Evolutionary conservation across 2,888 invertebrate genomes (phyloP).

Genomic region (Ectemnius cavifrons): DNA sequence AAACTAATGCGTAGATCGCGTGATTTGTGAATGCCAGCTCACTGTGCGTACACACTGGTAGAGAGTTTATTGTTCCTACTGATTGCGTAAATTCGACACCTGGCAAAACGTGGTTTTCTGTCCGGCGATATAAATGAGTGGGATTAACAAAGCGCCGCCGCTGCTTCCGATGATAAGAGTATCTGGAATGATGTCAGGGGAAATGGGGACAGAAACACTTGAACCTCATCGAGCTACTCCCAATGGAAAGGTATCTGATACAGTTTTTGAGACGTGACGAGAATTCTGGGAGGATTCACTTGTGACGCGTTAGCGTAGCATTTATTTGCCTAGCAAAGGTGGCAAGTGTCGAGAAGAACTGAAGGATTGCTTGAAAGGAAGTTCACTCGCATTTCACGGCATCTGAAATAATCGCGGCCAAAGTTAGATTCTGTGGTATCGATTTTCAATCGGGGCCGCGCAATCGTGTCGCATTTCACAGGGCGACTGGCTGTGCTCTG

Average conservation of each 20-base stretch:
- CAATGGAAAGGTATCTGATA: constrained; percentile 17
- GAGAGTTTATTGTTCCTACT: neutral
- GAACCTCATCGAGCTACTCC: neutral
- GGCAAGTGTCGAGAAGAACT: too few species aligned
- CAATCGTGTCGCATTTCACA: constrained; percentile 35
- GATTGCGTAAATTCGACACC: too few species aligned
- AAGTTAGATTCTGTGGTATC: constrained; percentile 44
- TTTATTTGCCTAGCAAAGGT: too few species aligned
- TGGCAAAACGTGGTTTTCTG: neutral
- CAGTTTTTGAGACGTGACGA: constrained; percentile 11
- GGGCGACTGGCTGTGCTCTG: neutral
- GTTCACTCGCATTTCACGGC: too few species aligned
- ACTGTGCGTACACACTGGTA: too few species aligned
- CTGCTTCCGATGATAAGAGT: constrained; percentile 9
- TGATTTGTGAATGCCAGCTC: too few species aligned
- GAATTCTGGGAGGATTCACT: neutral
- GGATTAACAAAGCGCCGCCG: constrained; percentile 18
- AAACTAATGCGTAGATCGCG: too few species aligned
- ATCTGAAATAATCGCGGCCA: neutral
- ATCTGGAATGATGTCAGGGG: constrained; percentile 1
- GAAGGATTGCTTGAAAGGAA: too few species aligned
- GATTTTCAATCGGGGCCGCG: constrained; percentile 48
- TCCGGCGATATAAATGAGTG: constrained; percentile 32
- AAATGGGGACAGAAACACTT: neutral
- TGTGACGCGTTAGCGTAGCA: too few species aligned